Evolutionary conservation across 2,888 invertebrate species (phyloP).

Genomic region (Kuschelorhynchus macadamiae): DNA sequence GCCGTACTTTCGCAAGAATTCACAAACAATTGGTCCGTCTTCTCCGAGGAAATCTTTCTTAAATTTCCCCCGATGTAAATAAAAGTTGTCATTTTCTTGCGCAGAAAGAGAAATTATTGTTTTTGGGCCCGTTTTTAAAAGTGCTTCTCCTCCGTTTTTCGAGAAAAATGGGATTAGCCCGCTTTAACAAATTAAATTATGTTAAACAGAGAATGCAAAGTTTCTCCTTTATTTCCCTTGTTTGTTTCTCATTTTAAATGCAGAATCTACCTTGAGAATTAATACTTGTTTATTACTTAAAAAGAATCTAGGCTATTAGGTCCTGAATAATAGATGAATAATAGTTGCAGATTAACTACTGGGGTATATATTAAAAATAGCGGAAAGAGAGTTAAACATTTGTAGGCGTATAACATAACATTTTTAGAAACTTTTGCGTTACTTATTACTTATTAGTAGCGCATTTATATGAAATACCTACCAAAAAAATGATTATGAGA

Average conservation of each 20-base stretch:
- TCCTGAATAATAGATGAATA: no score
- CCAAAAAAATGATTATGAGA: no score
- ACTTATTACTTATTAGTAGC: no score
- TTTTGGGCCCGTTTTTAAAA: conserved; percentile 54
- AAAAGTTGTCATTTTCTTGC: conserved; percentile 66
- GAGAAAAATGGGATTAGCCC: conserved; percentile 63
- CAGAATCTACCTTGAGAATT: conserved; percentile 15
- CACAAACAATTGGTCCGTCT: conserved; percentile 63
- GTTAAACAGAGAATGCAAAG: conserved; percentile 50
- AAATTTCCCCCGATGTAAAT: conserved; percentile 68
- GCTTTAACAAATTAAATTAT: conserved; percentile 62
- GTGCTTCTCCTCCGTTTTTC: conserved; percentile 54
- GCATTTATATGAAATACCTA: no score
- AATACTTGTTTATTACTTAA: conserved; percentile 10
- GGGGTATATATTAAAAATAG: no score
- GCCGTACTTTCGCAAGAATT: conserved; percentile 62
- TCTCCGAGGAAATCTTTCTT: conserved; percentile 57
- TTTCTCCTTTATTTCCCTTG: conserved; percentile 33
- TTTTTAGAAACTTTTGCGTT: no score
- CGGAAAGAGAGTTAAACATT: no score
- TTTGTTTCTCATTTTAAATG: conserved; percentile 31
- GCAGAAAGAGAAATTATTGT: conserved; percentile 50
- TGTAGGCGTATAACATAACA: no score
- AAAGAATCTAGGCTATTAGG: no score
- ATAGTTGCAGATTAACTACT: no score